Conservation (phyloP, 1,140 invertebrate species). For the Drosophila fuyamai region DNA sequence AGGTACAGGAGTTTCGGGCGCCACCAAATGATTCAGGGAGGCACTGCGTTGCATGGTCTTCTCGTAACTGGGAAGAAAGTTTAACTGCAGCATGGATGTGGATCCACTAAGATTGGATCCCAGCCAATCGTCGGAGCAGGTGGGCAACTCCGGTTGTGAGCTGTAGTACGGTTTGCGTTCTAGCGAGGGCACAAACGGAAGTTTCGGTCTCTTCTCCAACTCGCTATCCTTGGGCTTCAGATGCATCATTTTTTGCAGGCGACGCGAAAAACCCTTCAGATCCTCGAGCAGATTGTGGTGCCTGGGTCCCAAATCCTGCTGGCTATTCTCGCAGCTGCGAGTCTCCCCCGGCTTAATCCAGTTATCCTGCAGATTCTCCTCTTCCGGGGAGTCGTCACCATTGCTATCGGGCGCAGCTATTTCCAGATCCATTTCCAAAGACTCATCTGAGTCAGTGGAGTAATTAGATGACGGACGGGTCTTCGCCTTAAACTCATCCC, state of each 20-base stretch:
- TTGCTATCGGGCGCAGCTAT: constrained; percentile 52
- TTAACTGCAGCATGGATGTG: constrained; percentile 66
- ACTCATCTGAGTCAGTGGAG: constrained; percentile 66
- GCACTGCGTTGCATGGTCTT: constrained; percentile 32
- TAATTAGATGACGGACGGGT: constrained; percentile 30
- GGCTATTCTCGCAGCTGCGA: constrained; percentile 64
- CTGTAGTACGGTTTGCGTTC: constrained; percentile 73
- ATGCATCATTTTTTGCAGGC: constrained; percentile 64
- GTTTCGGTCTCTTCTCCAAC: constrained; percentile 11
- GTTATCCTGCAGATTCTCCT: constrained; percentile 62
- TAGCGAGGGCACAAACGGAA: constrained; percentile 30
- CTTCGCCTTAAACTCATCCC: constrained; percentile 41
- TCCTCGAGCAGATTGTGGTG: constrained; percentile 69
- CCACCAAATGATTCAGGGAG: constrained; percentile 34
- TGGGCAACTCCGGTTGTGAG: constrained; percentile 72
- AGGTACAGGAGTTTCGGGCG: constrained; percentile 17
- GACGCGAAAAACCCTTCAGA: constrained; percentile 68
- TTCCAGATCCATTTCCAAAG: constrained; percentile 44
- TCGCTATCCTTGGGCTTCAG: constrained; percentile 28
- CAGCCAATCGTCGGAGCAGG: constrained; percentile 41
- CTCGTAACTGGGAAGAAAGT: constrained; percentile 58
- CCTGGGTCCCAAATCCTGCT: constrained; percentile 56
- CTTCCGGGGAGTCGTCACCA: constrained; percentile 33
- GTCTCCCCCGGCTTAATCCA: constrained; percentile 82
- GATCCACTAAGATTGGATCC: constrained; percentile 35